phyloP scores from a whole-genome alignment of 1,140 invertebrate species.

The Drosophila rufa region DNA sequence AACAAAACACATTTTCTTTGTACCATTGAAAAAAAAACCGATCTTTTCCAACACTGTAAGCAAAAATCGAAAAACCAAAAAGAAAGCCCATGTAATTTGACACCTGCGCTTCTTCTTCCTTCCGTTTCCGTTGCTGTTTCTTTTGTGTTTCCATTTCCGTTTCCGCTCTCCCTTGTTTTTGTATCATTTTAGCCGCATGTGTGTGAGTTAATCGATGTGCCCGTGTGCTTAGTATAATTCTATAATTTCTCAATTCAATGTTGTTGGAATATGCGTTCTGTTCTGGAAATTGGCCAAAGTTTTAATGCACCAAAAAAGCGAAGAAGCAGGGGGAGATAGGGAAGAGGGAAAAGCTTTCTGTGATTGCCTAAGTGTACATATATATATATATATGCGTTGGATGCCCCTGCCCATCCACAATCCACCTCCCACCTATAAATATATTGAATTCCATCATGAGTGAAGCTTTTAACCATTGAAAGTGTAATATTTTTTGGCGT shows the following conservation, averaged over 20 bases:
- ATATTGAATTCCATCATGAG: slow-evolving; percentile 41
- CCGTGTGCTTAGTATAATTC: slow-evolving; percentile 35
- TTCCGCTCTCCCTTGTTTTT: slow-evolving; percentile 11
- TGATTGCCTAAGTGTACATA: slow-evolving; percentile 42
- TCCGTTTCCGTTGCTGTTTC: slow-evolving; percentile 5
- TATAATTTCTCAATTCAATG: slow-evolving; percentile 43
- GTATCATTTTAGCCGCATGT: slow-evolving; percentile 68
- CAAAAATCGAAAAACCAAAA: slow-evolving; percentile 46
- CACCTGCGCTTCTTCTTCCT: slow-evolving; percentile 57
- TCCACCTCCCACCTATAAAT: slow-evolving; percentile 32
- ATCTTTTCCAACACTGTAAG: slow-evolving; percentile 74
- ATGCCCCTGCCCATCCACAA: slow-evolving; percentile 17
- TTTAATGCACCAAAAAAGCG: slow-evolving; percentile 41
- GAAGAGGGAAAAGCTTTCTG: slow-evolving; percentile 14
- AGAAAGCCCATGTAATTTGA: slow-evolving; percentile 33
- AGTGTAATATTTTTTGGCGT: slow-evolving; percentile 63
- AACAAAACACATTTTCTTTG: slow-evolving; percentile 69
- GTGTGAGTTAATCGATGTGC: slow-evolving; percentile 50
- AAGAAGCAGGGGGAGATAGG: slow-evolving; percentile 1
- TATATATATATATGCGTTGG: slow-evolving; percentile 23
- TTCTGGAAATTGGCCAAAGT: slow-evolving; percentile 38
- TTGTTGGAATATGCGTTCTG: slow-evolving; percentile 36
- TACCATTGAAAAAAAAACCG: slow-evolving; percentile 46
- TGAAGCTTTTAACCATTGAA: slow-evolving; percentile 60
- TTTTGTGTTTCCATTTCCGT: slow-evolving; percentile 18